Percentiles rank a stretch among this genome's conserved stretches.
These are phyloP conservation scores for Trichogramma pretiosum DNA, from an alignment of 1,140 invertebrate genomes.

Conservation along the genomic window DNA sequence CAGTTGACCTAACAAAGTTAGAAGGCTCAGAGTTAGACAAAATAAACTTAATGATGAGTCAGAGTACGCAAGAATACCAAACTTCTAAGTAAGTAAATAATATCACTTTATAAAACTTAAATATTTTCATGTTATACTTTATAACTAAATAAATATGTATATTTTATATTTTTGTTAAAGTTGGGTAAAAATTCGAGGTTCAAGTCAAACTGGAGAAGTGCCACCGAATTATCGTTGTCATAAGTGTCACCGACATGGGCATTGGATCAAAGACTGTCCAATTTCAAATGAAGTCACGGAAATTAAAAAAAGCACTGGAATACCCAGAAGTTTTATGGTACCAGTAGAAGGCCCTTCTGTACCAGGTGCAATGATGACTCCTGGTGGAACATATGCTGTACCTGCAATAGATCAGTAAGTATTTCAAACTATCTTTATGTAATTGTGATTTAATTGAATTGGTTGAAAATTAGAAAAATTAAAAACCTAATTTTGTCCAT, in stretches of 20 bases:
- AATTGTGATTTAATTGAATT: not conserved
- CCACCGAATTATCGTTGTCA: constrained; percentile 85
- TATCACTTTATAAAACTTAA: not conserved
- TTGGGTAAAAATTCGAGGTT: constrained; percentile 78
- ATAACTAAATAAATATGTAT: not conserved
- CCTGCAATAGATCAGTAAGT: constrained; percentile 85
- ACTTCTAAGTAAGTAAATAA: constrained; percentile 71
- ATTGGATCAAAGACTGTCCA: constrained; percentile 94
- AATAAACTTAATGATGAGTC: constrained; percentile 92
- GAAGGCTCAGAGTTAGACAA: constrained; percentile 94
- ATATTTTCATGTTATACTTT: not conserved
- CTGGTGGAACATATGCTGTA: constrained; percentile 82
- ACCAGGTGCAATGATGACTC: constrained; percentile 89
- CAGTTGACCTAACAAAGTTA: constrained; percentile 78
- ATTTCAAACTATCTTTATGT: constrained; percentile 7
- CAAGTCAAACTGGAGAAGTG: constrained; percentile 78
- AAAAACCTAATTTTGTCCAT: constrained; percentile 1
- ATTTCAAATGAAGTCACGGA: constrained; percentile 60
- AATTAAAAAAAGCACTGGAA: constrained; percentile 91
- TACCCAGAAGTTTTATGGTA: constrained; percentile 93
- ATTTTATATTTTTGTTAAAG: constrained; percentile 46
- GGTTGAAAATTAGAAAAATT: not conserved
- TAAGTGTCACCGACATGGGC: constrained; percentile 84
- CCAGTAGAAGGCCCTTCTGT: constrained; percentile 80
- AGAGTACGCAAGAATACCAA: constrained; percentile 93